phyloP scores from a whole-genome alignment of 2,888 invertebrate genomes.

The Troides helena region DNA sequence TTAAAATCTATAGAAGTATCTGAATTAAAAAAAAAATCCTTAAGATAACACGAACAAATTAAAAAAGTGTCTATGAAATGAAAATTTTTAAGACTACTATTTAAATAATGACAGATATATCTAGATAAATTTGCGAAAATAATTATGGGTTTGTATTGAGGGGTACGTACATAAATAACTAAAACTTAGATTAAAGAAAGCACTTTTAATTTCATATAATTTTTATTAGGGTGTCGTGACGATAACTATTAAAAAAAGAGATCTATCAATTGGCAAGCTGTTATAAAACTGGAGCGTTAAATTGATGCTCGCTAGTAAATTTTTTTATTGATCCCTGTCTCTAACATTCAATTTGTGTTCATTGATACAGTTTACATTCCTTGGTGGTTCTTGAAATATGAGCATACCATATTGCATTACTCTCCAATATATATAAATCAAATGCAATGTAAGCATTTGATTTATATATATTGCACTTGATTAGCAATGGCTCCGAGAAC shows the following conservation, averaged over 20 bases:
- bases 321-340: not conserved
- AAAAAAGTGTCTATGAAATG: no score
- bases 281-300: conserved; percentile 6
- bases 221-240: not conserved
- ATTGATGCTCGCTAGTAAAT: conserved; percentile 1
- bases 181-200: not conserved
- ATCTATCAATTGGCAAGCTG: not conserved
- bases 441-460: no score
- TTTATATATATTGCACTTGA: no score
- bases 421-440: no score
- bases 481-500: no score
- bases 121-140: not conserved
- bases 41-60: no score
- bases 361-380: conserved; percentile 5
- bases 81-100: not conserved
- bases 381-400: not conserved
- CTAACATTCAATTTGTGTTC: conserved; percentile 7
- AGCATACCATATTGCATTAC: not conserved
- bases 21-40: no score
- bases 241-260: not conserved
- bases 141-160: not conserved
- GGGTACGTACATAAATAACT: not conserved
- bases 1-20: no score
- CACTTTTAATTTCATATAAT: not conserved
- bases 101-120: not conserved